These are phyloP conservation scores for Lamellibrachia satsuma DNA, from an alignment of 2,888 invertebrate species.

Conservation along the genomic window DNA sequence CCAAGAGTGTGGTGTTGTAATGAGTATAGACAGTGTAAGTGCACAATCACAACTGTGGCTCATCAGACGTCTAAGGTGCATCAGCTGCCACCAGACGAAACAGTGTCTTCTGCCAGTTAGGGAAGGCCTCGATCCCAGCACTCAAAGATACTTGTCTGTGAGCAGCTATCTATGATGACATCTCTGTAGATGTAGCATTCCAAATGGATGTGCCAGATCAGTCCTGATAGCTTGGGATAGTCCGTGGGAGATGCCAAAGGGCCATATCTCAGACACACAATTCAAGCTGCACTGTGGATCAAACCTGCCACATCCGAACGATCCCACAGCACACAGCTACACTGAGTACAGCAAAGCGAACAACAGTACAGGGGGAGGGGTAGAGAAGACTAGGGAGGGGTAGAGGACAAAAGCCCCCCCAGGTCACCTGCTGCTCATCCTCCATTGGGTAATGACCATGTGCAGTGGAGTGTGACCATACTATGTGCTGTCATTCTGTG, in stretches of 20 bases:
- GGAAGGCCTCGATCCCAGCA: neutral
- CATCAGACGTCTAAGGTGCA: neutral
- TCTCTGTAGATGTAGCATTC: neutral
- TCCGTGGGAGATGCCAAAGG: neutral
- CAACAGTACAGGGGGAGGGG: neutral
- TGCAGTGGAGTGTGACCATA: neutral
- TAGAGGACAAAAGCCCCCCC: slow-evolving; percentile 3
- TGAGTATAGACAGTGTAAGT: neutral
- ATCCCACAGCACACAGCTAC: neutral
- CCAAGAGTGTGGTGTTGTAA: neutral
- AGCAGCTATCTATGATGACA: neutral
- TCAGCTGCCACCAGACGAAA: neutral
- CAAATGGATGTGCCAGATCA: neutral
- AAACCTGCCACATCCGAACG: neutral
- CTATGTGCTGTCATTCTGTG: neutral
- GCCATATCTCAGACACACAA: neutral
- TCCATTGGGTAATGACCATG: neutral
- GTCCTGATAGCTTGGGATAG: neutral
- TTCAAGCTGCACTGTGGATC: neutral
- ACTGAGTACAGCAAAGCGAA: neutral
- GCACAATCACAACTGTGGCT: neutral
- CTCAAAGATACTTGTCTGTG: neutral
- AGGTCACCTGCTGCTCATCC: neutral
- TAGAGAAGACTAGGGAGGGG: neutral
- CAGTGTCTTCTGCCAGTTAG: neutral